Evolutionary conservation across 2,797 vertebrate species (phyloP), one percentile per base, ranked within the genome.

Genomic region (Cryptoblepharus egeriae): DNA sequence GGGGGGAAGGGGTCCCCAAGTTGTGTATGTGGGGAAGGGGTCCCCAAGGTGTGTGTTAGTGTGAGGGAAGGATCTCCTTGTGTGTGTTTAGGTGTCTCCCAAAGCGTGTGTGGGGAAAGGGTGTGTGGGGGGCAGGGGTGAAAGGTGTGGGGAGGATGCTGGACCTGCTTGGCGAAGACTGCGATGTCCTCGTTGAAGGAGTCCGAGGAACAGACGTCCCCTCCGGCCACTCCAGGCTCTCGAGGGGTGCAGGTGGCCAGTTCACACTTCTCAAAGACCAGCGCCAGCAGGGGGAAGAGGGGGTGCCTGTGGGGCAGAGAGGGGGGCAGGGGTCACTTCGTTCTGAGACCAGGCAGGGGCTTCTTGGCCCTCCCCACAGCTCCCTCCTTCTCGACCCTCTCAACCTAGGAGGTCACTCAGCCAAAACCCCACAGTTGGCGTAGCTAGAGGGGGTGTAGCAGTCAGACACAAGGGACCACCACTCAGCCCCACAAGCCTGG

Each of bases 121-220:
- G 69, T 67, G 85, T 85, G 79, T 75, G 86, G 42, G 80, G 80
- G 72, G 71, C n/a, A n/a, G 75, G 64, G 37, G 37, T 9, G 4
- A 42, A 22, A n/a, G 82, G 69, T 35, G 49, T 42, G 85, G 79
- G 55, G 52, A 87, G 81, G 83, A 75, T 82, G 88, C 88, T 72
- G 81, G 97, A 99, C 98, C 98, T 99, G 98, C 96, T 99, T 99
- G 94, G 98, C 98, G 97, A 99, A 99, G 91, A 99, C 98, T 85
- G 98, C 98, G 96, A 99, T 99, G 96, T 99, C 98, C 96, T 99
- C 98, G 93, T 99, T 99, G 97, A 99, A 99, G 94, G 98, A 99
- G 95, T 99, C 98, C 81, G 98, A 99, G 93, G 98, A 99, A 94
- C 98, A 99, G 95, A 99, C 98, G 91, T 99, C 98, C 86, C 98